Base-by-base conservation (phyloP, 2,113 vertebrate genomes). In the Sinosuthora webbiana region DNA sequence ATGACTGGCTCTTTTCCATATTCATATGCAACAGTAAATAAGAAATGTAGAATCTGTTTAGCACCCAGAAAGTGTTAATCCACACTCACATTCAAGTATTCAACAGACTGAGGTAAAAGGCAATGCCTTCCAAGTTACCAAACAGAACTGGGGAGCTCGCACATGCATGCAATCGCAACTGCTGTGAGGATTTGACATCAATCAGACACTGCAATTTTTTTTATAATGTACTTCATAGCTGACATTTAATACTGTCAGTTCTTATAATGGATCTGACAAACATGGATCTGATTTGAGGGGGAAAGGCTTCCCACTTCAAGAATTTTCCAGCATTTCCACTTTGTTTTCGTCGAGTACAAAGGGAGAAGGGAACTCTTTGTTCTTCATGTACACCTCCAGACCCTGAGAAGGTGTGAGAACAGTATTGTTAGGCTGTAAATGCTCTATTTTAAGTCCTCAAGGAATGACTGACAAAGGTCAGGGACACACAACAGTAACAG, bases 311-410 rank as follows among this genome's bases (percentile, higher is more conserved):
- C 78, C 47, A 86, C 57, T 77, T 97, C 96, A 98, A 68, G 62
- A 59, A n/a, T 84, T 83, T 73, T 78, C 49, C 28, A 98, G 89
- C 33, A 69, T 47, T 92, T 92, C 89, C 45, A 94, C 92, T 55
- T 25, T 87, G 19, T 90, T 90, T 87, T 97, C 96, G 2, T 99
- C 97, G 6, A 99, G 97, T 45, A 98, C 60, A 79, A 99, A 97
- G 0, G 98, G 98, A 20, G 98, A 98, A 60, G n/a, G 74, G 77
- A 99, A 81, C 4, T 94, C 98, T 71, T 68, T 98, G 75, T 97
- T 98, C 87, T 87, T 98, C 95, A 99, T 96, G 79, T 98, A 96
- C 7, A 17, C 60, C 62, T 99, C 98, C 75, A 99, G 97, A 31
- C 98, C 99, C 99, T 99, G 91, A 56, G 89, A 94, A 95, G 0